These are phyloP conservation scores for Aphidius gifuensis DNA, from an alignment of 1,140 invertebrate species.

Conservation along the genomic window DNA sequence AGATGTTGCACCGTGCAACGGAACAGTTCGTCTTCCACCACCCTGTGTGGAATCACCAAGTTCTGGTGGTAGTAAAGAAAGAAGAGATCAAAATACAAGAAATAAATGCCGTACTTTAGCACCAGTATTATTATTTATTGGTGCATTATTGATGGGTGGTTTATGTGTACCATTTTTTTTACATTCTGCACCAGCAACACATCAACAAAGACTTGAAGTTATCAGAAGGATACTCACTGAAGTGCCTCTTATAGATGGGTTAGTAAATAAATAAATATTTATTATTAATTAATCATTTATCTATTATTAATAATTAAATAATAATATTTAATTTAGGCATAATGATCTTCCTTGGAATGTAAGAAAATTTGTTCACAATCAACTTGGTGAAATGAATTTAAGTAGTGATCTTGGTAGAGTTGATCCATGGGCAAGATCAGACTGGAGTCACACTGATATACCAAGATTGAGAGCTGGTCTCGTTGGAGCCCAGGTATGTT, in stretches of 20 bases:
- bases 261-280: slow-evolving; percentile 22
- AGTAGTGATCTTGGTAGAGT: slow-evolving; percentile 69
- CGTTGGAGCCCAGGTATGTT: slow-evolving; percentile 71
- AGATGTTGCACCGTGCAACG: slow-evolving; percentile 55
- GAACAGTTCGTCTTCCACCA: slow-evolving; percentile 50
- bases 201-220: slow-evolving; percentile 55
- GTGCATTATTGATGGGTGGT: slow-evolving; percentile 52
- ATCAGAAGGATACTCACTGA: slow-evolving; percentile 60
- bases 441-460: slow-evolving; percentile 87
- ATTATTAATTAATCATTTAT: background rate
- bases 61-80: slow-evolving; percentile 51
- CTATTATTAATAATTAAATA: background rate
- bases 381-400: slow-evolving; percentile 75
- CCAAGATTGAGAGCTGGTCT: slow-evolving; percentile 75
- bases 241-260: slow-evolving; percentile 65
- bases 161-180: slow-evolving; percentile 54
- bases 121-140: slow-evolving; percentile 50
- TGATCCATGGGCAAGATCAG: slow-evolving; percentile 75
- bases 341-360: slow-evolving; percentile 87
- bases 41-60: slow-evolving; percentile 50
- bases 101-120: slow-evolving; percentile 52
- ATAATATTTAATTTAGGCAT: slow-evolving; percentile 60
- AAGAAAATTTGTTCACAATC: slow-evolving; percentile 77
- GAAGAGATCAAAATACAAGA: slow-evolving; percentile 43
- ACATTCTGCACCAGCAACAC: slow-evolving; percentile 52